A percentile compares a stretch with the other conserved stretches of the same genome.
phyloP scores from a whole-genome alignment of 2,797 vertebrate species.

The Myoxocephalus aenaeus region DNA sequence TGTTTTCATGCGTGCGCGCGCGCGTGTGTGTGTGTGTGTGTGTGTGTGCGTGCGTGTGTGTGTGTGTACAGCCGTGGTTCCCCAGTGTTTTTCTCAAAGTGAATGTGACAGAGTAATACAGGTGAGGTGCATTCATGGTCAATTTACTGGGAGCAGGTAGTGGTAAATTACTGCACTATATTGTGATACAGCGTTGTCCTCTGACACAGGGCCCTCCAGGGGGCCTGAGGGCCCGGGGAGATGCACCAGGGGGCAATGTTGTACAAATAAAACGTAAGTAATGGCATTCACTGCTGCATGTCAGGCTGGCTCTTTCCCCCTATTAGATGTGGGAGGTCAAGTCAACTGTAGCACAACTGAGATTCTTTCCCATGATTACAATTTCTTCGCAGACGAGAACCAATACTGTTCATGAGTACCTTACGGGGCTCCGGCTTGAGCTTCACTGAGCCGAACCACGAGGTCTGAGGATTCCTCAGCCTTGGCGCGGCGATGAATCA shows the following conservation, averaged over 20 bases:
- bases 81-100: slow-evolving; percentile 61
- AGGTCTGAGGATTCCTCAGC: slow-evolving; percentile 30
- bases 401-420: slow-evolving; percentile 49
- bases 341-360: slow-evolving; percentile 49
- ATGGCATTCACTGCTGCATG: slow-evolving; percentile 12
- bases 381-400: slow-evolving; percentile 56
- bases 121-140: slow-evolving; percentile 62
- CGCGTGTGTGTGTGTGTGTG: background rate
- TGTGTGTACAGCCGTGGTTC: slow-evolving; percentile 19
- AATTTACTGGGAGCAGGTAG: slow-evolving; percentile 65
- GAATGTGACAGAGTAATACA: slow-evolving; percentile 75
- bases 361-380: slow-evolving; percentile 57
- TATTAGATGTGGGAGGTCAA: slow-evolving; percentile 64
- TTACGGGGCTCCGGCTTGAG: slow-evolving; percentile 22
- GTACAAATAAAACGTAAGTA: slow-evolving; percentile 66
- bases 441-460: slow-evolving; percentile 38
- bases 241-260: slow-evolving; percentile 81
- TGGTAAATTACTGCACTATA: slow-evolving; percentile 70
- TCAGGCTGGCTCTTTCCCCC: slow-evolving; percentile 21
- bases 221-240: slow-evolving; percentile 32
- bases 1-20: background rate
- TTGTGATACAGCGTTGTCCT: slow-evolving; percentile 57
- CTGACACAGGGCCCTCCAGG: slow-evolving; percentile 34
- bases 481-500: slow-evolving; percentile 55
- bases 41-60: background rate